phyloP scores from a whole-genome alignment of 2,888 invertebrate species.

The Tanytarsus gracilentus region DNA sequence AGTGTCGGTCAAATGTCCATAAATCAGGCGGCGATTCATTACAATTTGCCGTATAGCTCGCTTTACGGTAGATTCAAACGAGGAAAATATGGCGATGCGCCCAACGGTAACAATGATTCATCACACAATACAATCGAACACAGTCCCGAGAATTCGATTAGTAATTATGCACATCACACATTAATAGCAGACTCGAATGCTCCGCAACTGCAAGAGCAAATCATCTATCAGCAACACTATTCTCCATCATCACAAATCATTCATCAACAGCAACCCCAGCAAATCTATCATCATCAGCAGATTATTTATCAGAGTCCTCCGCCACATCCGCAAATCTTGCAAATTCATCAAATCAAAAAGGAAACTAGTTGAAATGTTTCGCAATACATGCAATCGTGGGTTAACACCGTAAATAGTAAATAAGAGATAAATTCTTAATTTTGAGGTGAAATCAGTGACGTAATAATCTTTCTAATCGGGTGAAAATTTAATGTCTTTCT shows the following conservation, averaged over 20 bases:
- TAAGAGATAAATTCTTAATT: conserved; percentile 12
- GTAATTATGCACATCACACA: conserved; percentile 22
- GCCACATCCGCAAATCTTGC: conserved; percentile 24
- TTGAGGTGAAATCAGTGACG: no score
- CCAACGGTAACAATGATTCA: conserved; percentile 30
- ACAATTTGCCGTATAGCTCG: conserved; percentile 82
- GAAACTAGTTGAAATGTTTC: conserved; percentile 29
- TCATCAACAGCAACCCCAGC: conserved; percentile 27
- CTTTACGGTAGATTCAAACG: conserved; percentile 81
- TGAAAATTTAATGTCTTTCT: no score
- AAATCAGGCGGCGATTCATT: conserved; percentile 87
- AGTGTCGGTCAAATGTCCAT: conserved; percentile 88
- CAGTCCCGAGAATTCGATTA: conserved; percentile 44
- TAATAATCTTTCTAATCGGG: no score
- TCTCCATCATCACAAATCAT: conserved; percentile 23
- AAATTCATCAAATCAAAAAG: conserved; percentile 29
- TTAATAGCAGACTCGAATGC: conserved; percentile 25
- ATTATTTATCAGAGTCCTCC: conserved; percentile 25
- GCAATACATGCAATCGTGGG: background rate
- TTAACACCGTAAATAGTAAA: background rate
- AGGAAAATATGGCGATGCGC: conserved; percentile 61
- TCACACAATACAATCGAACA: conserved; percentile 33
- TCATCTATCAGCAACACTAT: conserved; percentile 26
- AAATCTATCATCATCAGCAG: conserved; percentile 20
- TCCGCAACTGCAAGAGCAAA: conserved; percentile 24